Base-by-base conservation (phyloP, 1,140 invertebrate species). In the Sycobia sp. region DNA sequence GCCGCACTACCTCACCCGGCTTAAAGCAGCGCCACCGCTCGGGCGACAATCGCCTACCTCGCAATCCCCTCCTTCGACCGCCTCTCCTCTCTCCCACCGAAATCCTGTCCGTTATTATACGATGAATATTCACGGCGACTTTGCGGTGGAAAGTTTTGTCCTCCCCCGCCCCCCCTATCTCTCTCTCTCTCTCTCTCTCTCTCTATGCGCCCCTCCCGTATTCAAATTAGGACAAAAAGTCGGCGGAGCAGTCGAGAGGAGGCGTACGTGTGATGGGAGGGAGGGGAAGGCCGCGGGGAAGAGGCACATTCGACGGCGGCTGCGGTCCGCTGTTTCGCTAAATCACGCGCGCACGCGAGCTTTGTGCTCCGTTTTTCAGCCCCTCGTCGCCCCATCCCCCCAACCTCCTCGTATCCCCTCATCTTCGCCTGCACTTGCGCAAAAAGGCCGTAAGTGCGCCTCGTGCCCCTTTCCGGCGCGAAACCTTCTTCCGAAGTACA, bases 101-200 rank as follows among this genome's bases (percentile, higher is more conserved):
- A 72, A 63, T 56, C 46, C 43, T 62, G 63, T 68, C 71, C 67
- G 68, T 62, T 69, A 73, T 73, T 69, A 72, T 62, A 47, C 67
- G 65, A 74, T 74, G 73, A 74, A 74, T 74, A 74, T 74, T 73
- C 73, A 74, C 64, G 44, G 43, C 64, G 72, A 73, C 71, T 71
- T 73, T 73, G 70, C 63, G 67, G 70, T 51, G 55, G 29, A 70
- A 73, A 73, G 62, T 73, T 73, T n/a, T 14, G 61, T 32, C 51
- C 43, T 25, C 61, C 4, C 20, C 22, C 67, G 3, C 8, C 10
- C 3, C 3, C 7, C 13, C 11, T 64, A 29, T 34, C 34, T 38
- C 63, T n/a, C n/a, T 47, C 66, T 16, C 10, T n/a, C 20, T 63
- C 29, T 47, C 43, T 25, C 61, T 10, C 20, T 32, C 67, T 11